Evolutionary conservation across 2,888 invertebrate genomes (phyloP).

Genomic region (Mimumesa dahlbomi): DNA sequence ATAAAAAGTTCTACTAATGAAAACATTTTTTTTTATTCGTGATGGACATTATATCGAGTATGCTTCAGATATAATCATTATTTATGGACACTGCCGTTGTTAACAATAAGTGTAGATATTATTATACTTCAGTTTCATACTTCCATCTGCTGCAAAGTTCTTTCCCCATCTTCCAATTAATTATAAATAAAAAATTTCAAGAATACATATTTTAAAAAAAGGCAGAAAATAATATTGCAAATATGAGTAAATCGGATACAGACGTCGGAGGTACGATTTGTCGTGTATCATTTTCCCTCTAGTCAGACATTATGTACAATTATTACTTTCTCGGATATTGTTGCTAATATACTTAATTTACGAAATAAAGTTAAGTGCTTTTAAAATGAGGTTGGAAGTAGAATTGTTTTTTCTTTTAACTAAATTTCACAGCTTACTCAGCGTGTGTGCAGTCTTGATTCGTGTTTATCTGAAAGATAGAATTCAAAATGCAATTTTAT

Average conservation of each 20-base stretch:
- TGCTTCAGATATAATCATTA: constrained; percentile 62
- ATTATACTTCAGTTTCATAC: constrained; percentile 37
- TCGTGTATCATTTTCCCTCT: constrained; percentile 11
- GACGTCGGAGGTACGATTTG: constrained; percentile 11
- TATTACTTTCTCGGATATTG: constrained; percentile 35
- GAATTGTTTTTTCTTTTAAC: constrained; percentile 55
- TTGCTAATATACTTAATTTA: constrained; percentile 17
- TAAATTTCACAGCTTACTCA: constrained; percentile 69
- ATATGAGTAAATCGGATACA: constrained; percentile 19
- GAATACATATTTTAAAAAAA: constrained; percentile 44
- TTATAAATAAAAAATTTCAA: constrained; percentile 51
- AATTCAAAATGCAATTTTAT: too few relatives aligned
- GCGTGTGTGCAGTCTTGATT: constrained; percentile 75
- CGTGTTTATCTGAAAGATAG: constrained; percentile 72
- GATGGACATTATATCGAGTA: constrained; percentile 57
- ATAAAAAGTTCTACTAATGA: constrained; percentile 58
- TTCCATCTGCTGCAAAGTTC: constrained; percentile 59
- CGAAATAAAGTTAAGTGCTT: constrained; percentile 54
- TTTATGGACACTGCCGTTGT: constrained; percentile 59
- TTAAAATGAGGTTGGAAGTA: constrained; percentile 65
- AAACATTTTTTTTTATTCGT: constrained; percentile 70
- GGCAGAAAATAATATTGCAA: constrained; percentile 47
- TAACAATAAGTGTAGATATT: constrained; percentile 51
- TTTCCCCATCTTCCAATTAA: constrained; percentile 73
- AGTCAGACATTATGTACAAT: constrained; percentile 54